A percentile compares a stretch with the other conserved stretches of the same genome.
Evolutionary conservation across 2,113 vertebrate species (phyloP).

Genomic region (Sapajus apella): DNA sequence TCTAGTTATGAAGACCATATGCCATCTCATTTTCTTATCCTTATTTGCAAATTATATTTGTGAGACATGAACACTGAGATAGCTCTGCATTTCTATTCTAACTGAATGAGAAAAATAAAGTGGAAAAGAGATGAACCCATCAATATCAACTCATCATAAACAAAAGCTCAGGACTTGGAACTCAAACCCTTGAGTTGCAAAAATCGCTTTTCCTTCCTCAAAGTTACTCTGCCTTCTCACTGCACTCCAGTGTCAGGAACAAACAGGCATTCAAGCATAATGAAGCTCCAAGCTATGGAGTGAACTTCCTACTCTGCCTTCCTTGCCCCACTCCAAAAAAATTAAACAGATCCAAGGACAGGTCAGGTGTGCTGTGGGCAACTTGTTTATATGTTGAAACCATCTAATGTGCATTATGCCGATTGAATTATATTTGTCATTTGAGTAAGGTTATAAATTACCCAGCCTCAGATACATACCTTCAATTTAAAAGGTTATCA

Average conservation of each 20-base stretch:
- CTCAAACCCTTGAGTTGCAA: background rate
- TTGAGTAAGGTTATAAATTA: background rate
- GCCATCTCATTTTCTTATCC: background rate
- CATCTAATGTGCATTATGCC: background rate
- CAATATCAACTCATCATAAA: background rate
- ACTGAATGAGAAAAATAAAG: slow-evolving; percentile 19
- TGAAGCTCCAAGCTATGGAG: background rate
- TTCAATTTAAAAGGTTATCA: too few relatives aligned
- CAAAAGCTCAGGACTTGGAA: background rate
- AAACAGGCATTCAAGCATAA: background rate
- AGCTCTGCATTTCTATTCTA: background rate
- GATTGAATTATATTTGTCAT: background rate
- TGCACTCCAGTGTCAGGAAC: background rate
- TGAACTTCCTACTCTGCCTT: background rate
- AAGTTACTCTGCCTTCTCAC: background rate
- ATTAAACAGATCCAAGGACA: background rate
- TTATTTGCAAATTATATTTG: slow-evolving; percentile 22
- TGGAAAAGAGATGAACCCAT: background rate
- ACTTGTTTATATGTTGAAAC: background rate
- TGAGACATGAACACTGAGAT: background rate
- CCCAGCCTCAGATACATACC: too few relatives aligned
- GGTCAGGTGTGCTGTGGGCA: background rate
- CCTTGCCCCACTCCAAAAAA: background rate
- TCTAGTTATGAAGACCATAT: background rate
- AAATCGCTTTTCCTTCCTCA: background rate